Base-by-base conservation (phyloP, 2,888 invertebrate genomes). In the Branchipolynoe longqiensis region DNA sequence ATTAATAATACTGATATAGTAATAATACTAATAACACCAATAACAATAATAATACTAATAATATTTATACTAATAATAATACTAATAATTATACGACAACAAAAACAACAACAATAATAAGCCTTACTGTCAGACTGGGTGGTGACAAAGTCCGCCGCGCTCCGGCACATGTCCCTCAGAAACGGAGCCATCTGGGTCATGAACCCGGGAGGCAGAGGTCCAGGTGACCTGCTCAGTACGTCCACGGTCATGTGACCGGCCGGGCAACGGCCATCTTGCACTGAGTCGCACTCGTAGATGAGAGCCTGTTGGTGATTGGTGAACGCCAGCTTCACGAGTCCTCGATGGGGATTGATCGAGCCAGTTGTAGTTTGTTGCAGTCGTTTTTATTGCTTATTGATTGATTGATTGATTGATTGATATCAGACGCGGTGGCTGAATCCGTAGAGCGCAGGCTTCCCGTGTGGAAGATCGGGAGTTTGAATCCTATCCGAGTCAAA, bases 231-330 rank as follows among this genome's bases (percentile, higher is more conserved):
- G 25, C 78, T 54, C 14, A 78, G 28, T n/a, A 78, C 28, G 28
- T 28, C 78, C 0, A 25, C 78, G 8, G 48, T 78, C 48, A 40
- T 41, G 31, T 41, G 28, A 28, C 54, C 48, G 0, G 78, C 18
- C 0, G 22, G n/a, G 28, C 78, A 78, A 25, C 6, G n/a, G 28
- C 33, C 25, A 41, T 78, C 48, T 25, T 22, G 18, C n/a, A 78
- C 28, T 22, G 48, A 12, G 78, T 78, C 78, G 48, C 78, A 78
- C 0, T 78, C 78, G 31, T 78, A 78, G 4, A 78, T 41, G 28
- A 78, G 48, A 41, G 54, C 41, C 41, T 54, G 78, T 48, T 78
- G 48, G 54, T 48, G 48, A 33, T 78, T 54, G 41, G 78, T 78
- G 48, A 48, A 78, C n/a, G 48, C 78, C 48, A 78, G 12, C 78